Base-by-base conservation (phyloP, 2,888 invertebrate genomes). In the Nemotelus nigrinus region DNA sequence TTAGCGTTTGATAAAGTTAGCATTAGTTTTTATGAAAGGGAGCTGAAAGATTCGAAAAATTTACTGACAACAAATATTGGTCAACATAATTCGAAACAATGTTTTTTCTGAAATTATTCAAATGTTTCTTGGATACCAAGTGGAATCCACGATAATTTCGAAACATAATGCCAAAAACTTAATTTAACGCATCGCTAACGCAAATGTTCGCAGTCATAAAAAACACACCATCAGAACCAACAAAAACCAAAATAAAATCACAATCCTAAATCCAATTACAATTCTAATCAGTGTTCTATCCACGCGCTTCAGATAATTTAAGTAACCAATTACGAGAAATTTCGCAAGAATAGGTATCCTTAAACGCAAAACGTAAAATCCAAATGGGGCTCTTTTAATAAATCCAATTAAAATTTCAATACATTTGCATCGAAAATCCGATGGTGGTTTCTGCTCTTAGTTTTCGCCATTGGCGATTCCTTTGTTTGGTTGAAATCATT, bases 321-420 rank as follows among this genome's bases (percentile, higher is more conserved):
- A 70, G 70, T 53, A 70, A 70, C 70, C 70, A 70, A 70, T 70
- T 70, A 70, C 47, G 53, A 43, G 53, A 72, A 44, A 72, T 72
- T 72, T 58, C 72, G 43, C 5, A 53, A 41, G 60, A 55, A 58
- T 58, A 25, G 25, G 25, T 25, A 25, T 25, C 25, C 47, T 47
- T 58, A 6, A 58, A 55, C 43, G 43, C 8, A 70, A 70, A 70
- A 70, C 41, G 53, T 39, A 70, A 70, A 58, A 72, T 72, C 60
- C 25, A 72, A 72, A 72, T 58, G 45, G 60, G 47, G 43, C 60
- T 50, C 74, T 63, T 74, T 60, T 70, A 70, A 70, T 70, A 74
- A 72, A 74, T 74, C 60, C 74, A 74, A 74, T 74, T 74, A 74
- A 63, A 74, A 55, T 74, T 74, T 74, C 74, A 72, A 72, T 72